Base-by-base conservation (phyloP, 2,888 invertebrate genomes). In the Erebia epiphron region DNA sequence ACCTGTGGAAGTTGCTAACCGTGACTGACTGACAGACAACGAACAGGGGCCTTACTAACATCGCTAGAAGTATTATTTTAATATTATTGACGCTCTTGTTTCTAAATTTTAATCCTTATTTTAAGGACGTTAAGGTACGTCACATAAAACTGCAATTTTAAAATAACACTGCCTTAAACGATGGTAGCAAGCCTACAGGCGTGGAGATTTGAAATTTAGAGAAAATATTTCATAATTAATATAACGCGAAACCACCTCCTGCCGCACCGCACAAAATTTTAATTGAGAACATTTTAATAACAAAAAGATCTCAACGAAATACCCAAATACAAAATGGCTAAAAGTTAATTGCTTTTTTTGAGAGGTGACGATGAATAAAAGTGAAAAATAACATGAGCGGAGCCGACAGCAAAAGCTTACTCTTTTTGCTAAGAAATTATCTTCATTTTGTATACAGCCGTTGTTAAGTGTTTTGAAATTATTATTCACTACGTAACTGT, bases 271-370 rank as follows among this genome's bases (percentile, higher is more conserved):
- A 41, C n/a, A 41, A 16, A 57, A 35, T 60, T 8, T 60, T 60
- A 60, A 60, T 41, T 60, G 58, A 41, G 35, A 58, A 60, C 41
- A 41, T 60, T 35, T 1, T 41, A 60, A 60, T 41, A 60, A n/a
- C 41, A n/a, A 43, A 60, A n/a, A 58, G 8, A 35, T 1, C 35
- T n/a, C 16, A 60, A 60, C n/a, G 60, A 43, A 60, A 60, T 41
- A 41, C 2, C 41, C 58, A 60, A 43, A 21, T 14, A 60, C 8
- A 58, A n/a, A n/a, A 26, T 11, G 8, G 11, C 35, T 41, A 0
- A 35, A 60, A 58, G 35, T 58, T 60, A 60, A 60, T 60, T 60
- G 16, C 60, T 60, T 60, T 16, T 57, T 60, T 41, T 9, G 11
- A 41, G 41, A 43, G 60, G 60, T 41, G 35, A 14, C 14, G 16